Evolutionary conservation across 2,888 invertebrate species (phyloP).

Genomic region (Tigriopus californicus): DNA sequence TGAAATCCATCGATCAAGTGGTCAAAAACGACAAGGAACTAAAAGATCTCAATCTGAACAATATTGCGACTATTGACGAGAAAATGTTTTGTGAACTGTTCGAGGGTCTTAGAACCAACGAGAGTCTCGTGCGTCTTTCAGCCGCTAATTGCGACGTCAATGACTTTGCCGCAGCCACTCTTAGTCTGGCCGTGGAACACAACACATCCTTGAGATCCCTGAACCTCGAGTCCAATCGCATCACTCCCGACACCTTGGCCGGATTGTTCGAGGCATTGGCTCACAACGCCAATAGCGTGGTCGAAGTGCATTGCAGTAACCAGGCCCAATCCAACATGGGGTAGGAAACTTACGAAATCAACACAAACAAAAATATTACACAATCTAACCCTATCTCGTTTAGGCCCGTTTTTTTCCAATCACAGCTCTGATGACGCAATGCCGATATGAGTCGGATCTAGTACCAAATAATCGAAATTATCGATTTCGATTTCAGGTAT

Average conservation of each 20-base stretch:
- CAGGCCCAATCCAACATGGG: constrained; percentile 14
- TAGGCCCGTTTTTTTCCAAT: too few species aligned
- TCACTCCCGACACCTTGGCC: constrained; percentile 15
- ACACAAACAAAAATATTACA: too few species aligned
- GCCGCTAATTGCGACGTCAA: constrained; percentile 15
- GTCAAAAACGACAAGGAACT: constrained; percentile 52
- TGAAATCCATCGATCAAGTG: constrained; percentile 70
- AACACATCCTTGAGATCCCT: constrained; percentile 9
- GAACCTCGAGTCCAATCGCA: constrained; percentile 15
- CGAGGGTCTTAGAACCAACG: constrained; percentile 4
- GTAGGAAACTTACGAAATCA: constrained; percentile 4
- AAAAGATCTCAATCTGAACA: constrained; percentile 15
- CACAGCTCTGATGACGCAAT: too few species aligned
- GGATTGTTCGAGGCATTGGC: constrained; percentile 10
- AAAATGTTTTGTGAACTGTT: constrained; percentile 11
- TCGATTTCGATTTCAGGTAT: not conserved
- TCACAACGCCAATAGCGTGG: not conserved
- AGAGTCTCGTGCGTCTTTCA: not conserved
- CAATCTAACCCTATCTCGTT: too few species aligned
- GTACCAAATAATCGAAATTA: too few species aligned
- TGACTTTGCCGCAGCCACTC: constrained; percentile 14
- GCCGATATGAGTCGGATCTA: too few species aligned
- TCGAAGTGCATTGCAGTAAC: constrained; percentile 3
- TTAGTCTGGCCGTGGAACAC: constrained; percentile 8
- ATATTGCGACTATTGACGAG: constrained; percentile 4